Conservation (phyloP, 2,113 vertebrate species). For the Illadopsis cleaveri region DNA sequence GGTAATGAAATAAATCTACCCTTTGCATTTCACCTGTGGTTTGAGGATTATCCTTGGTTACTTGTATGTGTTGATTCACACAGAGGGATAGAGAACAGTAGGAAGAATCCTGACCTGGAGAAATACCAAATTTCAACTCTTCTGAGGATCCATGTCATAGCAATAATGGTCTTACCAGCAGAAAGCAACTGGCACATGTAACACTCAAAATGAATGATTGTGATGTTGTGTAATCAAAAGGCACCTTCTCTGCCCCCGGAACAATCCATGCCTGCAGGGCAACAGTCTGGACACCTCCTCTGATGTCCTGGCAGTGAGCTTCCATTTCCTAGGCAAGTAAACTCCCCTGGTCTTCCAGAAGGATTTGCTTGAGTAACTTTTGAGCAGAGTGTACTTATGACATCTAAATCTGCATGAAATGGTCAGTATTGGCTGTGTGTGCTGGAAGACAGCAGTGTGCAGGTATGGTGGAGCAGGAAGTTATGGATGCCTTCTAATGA, state of each 20-base stretch:
- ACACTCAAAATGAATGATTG: accelerated
- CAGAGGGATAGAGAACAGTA: too few relatives aligned
- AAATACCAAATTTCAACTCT: too few relatives aligned
- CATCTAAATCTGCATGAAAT: background rate
- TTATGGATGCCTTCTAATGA: background rate
- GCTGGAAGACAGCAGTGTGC: background rate
- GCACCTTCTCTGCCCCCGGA: background rate
- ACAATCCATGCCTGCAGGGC: background rate
- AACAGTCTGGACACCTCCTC: background rate
- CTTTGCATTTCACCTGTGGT: background rate
- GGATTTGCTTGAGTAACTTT: background rate
- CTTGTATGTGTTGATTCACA: background rate
- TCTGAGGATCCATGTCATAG: too few relatives aligned
- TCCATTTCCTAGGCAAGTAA: background rate
- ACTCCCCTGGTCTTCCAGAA: background rate
- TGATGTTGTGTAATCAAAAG: background rate
- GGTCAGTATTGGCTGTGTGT: accelerated
- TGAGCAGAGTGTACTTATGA: background rate
- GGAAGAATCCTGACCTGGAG: too few relatives aligned
- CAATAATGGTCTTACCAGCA: background rate
- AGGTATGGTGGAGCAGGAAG: background rate
- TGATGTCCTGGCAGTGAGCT: background rate
- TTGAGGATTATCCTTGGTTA: background rate
- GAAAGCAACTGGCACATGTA: background rate
- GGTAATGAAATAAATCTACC: background rate